Percentiles rank a stretch among this genome's conserved stretches.
Conservation (phyloP, 2,113 vertebrate genomes). For the Bucco capensis region DNA sequence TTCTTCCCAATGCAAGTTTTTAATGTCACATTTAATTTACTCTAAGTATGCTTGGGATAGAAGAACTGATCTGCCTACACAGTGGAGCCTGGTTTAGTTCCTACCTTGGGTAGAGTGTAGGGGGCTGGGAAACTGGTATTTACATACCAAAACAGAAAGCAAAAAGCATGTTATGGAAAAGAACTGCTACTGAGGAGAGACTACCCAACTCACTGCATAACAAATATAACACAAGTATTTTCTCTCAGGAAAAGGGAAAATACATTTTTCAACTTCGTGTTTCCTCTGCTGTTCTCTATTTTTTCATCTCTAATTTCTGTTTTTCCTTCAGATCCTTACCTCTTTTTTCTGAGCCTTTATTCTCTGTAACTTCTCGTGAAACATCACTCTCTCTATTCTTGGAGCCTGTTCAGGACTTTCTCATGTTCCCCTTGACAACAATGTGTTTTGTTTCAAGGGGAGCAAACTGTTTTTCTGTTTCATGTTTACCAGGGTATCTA, state of each 20-base stretch:
- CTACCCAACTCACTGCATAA: not conserved
- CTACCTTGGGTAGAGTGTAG: not conserved
- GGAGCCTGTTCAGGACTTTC: not conserved
- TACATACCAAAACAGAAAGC: not conserved
- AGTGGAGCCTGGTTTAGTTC: not conserved
- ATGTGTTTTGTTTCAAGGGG: not conserved
- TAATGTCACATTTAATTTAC: not conserved
- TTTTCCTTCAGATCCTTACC: not conserved
- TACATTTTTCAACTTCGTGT: not conserved
- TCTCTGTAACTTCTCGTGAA: not conserved
- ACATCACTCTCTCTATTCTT: rapidly evolving
- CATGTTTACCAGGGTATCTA: not conserved
- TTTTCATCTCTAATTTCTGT: not conserved
- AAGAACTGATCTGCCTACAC: not conserved
- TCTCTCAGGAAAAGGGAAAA: not conserved
- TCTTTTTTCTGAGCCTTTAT: not conserved
- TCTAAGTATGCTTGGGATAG: not conserved
- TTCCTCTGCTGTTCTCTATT: not conserved
- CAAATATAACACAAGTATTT: not conserved
- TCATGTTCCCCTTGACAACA: not conserved
- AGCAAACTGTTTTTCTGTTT: not conserved
- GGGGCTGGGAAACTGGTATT: not conserved
- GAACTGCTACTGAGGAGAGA: not conserved
- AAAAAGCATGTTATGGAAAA: not conserved
- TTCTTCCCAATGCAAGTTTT: not conserved